Evolutionary conservation across 53 echinoderm and acorn worm genomes (phyloP).

Genomic region (Arbacia lixula): DNA sequence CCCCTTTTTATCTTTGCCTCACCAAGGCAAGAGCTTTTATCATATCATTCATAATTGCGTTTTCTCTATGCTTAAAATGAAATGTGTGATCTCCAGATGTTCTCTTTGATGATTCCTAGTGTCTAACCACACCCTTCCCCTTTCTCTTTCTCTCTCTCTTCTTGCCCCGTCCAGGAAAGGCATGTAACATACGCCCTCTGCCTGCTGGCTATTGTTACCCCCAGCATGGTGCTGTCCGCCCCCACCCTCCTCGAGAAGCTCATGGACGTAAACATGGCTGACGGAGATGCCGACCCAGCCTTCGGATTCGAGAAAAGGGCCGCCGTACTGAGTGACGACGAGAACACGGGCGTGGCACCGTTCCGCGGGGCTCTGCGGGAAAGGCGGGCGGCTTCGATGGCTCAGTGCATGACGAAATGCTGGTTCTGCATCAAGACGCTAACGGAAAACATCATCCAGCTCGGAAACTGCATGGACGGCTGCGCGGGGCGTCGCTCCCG

Average conservation of each 20-base stretch:
- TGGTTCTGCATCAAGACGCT: not conserved
- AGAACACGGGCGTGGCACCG: not conserved
- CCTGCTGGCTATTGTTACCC: not conserved
- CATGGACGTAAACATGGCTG: not conserved
- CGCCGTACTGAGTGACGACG: too few relatives aligned
- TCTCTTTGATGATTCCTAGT: too few relatives aligned
- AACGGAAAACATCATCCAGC: too few relatives aligned
- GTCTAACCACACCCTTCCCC: too few relatives aligned
- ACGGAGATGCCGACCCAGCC: not conserved
- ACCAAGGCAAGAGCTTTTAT: too few relatives aligned
- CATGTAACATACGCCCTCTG: not conserved
- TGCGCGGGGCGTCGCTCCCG: too few relatives aligned
- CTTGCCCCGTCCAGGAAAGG: not conserved
- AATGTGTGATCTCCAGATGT: too few relatives aligned
- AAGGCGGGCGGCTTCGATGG: not conserved
- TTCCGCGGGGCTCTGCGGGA: not conserved
- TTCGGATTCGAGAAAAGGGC: too few relatives aligned
- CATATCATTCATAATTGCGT: too few relatives aligned
- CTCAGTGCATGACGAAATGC: not conserved
- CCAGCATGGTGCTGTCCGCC: not conserved
- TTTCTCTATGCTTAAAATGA: too few relatives aligned
- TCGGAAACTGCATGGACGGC: too few relatives aligned
- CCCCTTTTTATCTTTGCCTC: too few relatives aligned
- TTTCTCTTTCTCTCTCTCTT: not conserved
- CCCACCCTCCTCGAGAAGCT: not conserved